phyloP scores from a whole-genome alignment of 2,888 invertebrate genomes.

The Meandrusa payeni region DNA sequence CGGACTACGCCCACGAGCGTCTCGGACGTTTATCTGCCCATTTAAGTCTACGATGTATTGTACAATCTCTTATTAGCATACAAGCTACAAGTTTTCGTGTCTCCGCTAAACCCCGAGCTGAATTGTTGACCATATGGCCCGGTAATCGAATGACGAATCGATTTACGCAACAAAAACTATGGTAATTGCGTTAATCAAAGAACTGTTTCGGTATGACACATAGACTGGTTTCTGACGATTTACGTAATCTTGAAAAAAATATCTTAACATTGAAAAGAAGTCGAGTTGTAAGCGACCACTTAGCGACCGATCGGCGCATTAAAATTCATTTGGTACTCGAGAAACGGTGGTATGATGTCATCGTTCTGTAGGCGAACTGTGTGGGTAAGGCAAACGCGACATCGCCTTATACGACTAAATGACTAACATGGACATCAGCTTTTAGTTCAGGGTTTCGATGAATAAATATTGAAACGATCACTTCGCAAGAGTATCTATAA shows the following conservation, averaged over 20 bases:
- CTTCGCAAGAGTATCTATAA: neutral
- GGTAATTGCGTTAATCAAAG: constrained; percentile 2
- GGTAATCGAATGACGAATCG: constrained; percentile 8
- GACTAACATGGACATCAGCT: constrained; percentile 59
- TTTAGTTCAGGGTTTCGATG: constrained; percentile 52
- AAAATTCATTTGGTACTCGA: constrained; percentile 54
- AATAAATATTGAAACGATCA: constrained; percentile 25
- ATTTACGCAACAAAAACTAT: constrained; percentile 14
- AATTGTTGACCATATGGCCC: constrained; percentile 51
- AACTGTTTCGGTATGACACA: constrained; percentile 2
- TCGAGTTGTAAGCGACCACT: constrained; percentile 35
- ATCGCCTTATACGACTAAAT: constrained; percentile 66
- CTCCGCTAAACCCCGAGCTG: constrained; percentile 44
- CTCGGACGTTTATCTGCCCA: constrained; percentile 59
- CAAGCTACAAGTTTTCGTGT: constrained; percentile 49
- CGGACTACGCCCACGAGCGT: constrained; percentile 65
- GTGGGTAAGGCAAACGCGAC: constrained; percentile 50
- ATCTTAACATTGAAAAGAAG: constrained; percentile 13
- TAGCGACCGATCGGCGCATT: constrained; percentile 55
- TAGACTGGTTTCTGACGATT: constrained; percentile 3
- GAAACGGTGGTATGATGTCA: constrained; percentile 64
- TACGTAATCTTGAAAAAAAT: constrained; percentile 18
- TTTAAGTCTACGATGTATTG: constrained; percentile 66
- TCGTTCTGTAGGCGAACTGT: constrained; percentile 51
- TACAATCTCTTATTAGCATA: constrained; percentile 52